phyloP scores from a whole-genome alignment of 2,797 vertebrate species.

The Falco peregrinus region DNA sequence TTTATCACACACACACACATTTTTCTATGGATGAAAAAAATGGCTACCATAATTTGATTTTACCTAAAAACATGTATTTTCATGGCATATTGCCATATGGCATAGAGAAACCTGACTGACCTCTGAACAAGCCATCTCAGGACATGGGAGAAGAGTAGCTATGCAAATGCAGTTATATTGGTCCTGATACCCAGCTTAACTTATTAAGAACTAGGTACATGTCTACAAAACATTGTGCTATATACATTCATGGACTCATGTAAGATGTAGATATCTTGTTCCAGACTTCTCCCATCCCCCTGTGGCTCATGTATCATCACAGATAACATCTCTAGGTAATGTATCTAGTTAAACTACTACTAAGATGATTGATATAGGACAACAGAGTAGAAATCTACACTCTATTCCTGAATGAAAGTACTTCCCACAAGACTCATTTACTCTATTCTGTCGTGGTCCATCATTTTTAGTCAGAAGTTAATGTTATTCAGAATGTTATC shows the following conservation, averaged over 20 bases:
- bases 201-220: neutral
- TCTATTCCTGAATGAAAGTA: neutral
- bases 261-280: neutral
- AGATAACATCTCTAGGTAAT: neutral
- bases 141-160: neutral
- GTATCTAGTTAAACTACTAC: neutral
- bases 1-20: neutral
- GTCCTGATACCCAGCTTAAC: neutral
- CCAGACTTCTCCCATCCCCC: neutral
- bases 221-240: neutral
- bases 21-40: neutral
- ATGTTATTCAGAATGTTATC: neutral
- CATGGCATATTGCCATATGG: neutral
- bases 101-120: neutral
- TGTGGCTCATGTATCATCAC: neutral
- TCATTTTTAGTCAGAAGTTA: neutral
- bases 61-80: neutral
- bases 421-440: neutral
- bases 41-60: neutral
- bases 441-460: neutral
- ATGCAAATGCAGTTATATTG: neutral
- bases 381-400: neutral
- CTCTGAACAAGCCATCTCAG: neutral
- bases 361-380: neutral
- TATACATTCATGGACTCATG: neutral